phyloP scores from a whole-genome alignment of 2,888 invertebrate species.

The Heteropelma amictum region DNA sequence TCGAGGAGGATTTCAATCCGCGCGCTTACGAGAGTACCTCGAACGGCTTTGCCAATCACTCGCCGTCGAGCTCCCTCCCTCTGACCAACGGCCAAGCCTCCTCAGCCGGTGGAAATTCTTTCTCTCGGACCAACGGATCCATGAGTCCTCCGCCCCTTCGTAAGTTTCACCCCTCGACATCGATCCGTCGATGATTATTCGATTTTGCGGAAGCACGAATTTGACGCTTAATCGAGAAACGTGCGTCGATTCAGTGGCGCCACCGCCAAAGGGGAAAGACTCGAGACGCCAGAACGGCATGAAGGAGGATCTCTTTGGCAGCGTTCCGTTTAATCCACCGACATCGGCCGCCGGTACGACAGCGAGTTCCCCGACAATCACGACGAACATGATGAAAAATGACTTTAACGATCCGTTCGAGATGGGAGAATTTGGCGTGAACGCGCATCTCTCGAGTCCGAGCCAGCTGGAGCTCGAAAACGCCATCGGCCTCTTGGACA shows the following conservation, averaged over 20 bases:
- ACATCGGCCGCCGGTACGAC: conserved; percentile 67
- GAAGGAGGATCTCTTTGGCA: conserved; percentile 89
- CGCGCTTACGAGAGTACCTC: conserved; percentile 86
- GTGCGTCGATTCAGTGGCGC: conserved; percentile 91
- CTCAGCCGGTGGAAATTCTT: conserved; percentile 78
- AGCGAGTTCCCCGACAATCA: conserved; percentile 54
- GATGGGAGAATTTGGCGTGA: conserved; percentile 85
- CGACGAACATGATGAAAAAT: conserved; percentile 68
- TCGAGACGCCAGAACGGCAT: conserved; percentile 77
- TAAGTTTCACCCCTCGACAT: conserved; percentile 77
- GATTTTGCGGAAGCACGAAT: no score
- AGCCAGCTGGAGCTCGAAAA: conserved; percentile 83
- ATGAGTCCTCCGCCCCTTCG: conserved; percentile 84
- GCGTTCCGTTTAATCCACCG: conserved; percentile 84
- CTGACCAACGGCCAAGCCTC: conserved; percentile 75
- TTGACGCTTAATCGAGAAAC: no score
- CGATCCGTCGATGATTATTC: no score
- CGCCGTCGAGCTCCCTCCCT: conserved; percentile 66
- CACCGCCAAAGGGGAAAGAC: conserved; percentile 87
- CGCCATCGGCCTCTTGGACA: conserved; percentile 89
- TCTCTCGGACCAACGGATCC: conserved; percentile 76
- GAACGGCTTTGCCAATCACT: conserved; percentile 75
- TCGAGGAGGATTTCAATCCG: conserved; percentile 92
- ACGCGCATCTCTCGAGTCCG: conserved; percentile 76
- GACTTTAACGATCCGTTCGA: conserved; percentile 88